These are phyloP conservation scores for Copidosoma aretas DNA, from an alignment of 2,888 invertebrate genomes.

Conservation along the genomic window DNA sequence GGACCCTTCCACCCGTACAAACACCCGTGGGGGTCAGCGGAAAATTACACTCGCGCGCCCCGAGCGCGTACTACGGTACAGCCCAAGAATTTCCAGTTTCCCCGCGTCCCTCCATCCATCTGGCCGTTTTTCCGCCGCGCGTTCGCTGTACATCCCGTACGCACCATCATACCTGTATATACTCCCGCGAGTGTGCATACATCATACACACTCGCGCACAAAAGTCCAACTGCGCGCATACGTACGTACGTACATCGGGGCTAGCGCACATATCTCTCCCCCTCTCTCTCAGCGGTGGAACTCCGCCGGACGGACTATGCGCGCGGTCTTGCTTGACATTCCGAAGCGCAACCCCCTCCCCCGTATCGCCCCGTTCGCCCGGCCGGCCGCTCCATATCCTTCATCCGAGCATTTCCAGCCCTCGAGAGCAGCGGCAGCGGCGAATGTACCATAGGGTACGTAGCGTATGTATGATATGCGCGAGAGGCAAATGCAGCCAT, in stretches of 20 bases:
- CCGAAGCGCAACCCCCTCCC: conserved; percentile 52
- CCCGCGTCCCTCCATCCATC: neutral
- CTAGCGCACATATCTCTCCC: conserved; percentile 13
- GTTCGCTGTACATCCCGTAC: too few relatives aligned
- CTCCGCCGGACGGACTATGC: conserved; percentile 20
- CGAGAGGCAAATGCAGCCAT: conserved; percentile 56
- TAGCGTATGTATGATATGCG: conserved; percentile 1
- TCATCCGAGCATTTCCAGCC: conserved; percentile 61
- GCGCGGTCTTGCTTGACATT: conserved; percentile 55
- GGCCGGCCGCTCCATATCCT: conserved; percentile 61
- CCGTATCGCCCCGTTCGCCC: conserved; percentile 49
- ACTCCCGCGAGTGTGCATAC: too few relatives aligned
- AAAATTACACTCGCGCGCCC: too few relatives aligned
- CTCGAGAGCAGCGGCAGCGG: conserved; percentile 29
- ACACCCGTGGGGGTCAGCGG: too few relatives aligned
- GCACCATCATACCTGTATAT: too few relatives aligned
- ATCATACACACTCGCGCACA: too few relatives aligned
- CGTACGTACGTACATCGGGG: neutral
- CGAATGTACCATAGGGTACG: too few relatives aligned
- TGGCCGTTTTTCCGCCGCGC: neutral
- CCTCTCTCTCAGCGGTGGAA: neutral
- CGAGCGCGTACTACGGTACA: too few relatives aligned
- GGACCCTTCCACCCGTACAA: too few relatives aligned
- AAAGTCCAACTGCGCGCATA: too few relatives aligned
- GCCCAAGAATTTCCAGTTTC: too few relatives aligned